phyloP scores from a whole-genome alignment of 2,113 vertebrate genomes.

The Chloroceryle aenea region DNA sequence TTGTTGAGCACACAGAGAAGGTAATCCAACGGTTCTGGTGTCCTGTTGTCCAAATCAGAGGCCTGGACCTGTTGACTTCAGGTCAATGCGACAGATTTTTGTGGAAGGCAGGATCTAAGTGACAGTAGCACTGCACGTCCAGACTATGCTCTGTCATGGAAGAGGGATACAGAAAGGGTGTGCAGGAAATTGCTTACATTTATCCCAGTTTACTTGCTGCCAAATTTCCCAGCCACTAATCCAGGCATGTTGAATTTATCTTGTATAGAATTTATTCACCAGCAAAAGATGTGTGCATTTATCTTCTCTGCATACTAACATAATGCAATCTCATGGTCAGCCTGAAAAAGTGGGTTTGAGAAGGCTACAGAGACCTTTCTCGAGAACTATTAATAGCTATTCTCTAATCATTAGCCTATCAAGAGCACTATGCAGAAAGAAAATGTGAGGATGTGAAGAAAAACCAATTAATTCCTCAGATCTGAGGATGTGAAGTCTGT shows the following conservation, averaged over 20 bases:
- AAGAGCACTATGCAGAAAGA: background rate
- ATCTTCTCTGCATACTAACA: background rate
- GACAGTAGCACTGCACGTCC: background rate
- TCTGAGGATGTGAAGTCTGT: background rate
- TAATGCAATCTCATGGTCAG: background rate
- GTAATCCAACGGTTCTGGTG: background rate
- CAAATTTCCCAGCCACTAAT: background rate
- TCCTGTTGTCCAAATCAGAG: background rate
- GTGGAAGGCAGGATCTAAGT: background rate
- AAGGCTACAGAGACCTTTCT: background rate
- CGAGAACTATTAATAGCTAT: background rate
- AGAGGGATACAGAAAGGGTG: background rate
- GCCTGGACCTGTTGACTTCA: background rate
- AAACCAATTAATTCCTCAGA: background rate
- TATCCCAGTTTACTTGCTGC: background rate
- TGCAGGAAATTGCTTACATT: accelerated
- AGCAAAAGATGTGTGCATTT: background rate
- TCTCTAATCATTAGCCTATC: background rate
- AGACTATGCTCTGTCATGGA: background rate
- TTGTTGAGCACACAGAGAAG: background rate
- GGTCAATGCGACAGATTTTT: background rate
- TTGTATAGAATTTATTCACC: background rate
- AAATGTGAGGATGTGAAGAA: background rate
- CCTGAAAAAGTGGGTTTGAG: background rate
- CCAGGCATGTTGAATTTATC: background rate